Evolutionary conservation across 2,888 invertebrate species (phyloP), one percentile per base, ranked within the genome.

Genomic region (Eupeodes luniger): DNA sequence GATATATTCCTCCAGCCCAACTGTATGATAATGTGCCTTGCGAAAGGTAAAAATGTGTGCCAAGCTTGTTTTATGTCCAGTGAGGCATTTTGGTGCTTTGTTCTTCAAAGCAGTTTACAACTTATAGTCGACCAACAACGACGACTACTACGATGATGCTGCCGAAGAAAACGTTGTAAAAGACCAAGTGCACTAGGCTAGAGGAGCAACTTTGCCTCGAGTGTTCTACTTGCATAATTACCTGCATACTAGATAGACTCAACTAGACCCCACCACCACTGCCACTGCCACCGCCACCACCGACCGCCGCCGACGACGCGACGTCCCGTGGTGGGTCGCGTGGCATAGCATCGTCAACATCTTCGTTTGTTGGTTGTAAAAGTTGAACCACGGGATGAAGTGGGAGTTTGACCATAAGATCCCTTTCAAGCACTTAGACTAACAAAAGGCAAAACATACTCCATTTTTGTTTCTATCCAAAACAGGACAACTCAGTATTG

Each of bases 151-250:
- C 40, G 64, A 57, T 47, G 70, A 12, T 55, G n/a, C 11, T 19
- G 44, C n/a, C 51, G 51, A 47, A 34, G 19, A 53, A n/a, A 51
- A 57, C 16, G 14, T 64, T 14, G 47, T 62, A 62, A 16, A 74
- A 40, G 78, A 53, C 81, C 88, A 85, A 88, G 88, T 88, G 88
- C 88, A 88, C 81, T 88, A 85, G 88, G 88, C 88, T 88, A 85
- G 81, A 85, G 78, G 69, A 88, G 81, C 85, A 69, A 88, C 85
- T 77, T 85, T 36, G 85, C 88, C 69, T 57, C 78, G 64, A 88
- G 88, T 81, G 88, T 75, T 88, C 88, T 81, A 88, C 88, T 88
- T 88, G 85, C 88, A 88, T 88, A 88, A 88, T 88, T 85, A 88
- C 88, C 81, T 85, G 74, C 69, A 81, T 62, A 78, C 81, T 88